Percentiles rank a stretch among this genome's conserved stretches.
Evolutionary conservation across 1,140 invertebrate species (phyloP).

Genomic region (Magallana ariakensis): DNA sequence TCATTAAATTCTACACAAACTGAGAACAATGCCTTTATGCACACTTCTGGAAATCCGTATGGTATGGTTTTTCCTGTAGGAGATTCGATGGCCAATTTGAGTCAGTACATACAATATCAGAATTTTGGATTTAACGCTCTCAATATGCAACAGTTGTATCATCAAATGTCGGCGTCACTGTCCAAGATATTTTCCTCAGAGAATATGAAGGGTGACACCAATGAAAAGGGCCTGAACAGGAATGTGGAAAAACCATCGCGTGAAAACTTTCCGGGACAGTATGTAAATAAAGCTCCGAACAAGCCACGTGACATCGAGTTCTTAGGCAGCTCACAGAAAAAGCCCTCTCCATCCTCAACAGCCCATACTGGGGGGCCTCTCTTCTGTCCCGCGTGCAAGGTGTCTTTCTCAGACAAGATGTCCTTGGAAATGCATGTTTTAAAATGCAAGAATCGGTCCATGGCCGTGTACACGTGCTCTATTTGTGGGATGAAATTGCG

Average conservation of each 20-base stretch:
- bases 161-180: conserved; percentile 34
- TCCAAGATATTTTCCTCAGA: conserved; percentile 24
- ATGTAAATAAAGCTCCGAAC: background rate
- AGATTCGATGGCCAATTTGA: conserved; percentile 16
- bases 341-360: background rate
- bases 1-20: background rate
- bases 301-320: background rate
- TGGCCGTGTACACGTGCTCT: conserved; percentile 41
- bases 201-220: background rate
- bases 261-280: background rate
- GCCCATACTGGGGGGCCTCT: background rate
- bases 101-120: conserved; percentile 25
- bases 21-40: background rate
- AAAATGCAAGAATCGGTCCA: conserved; percentile 36
- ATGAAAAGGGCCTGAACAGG: background rate
- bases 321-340: background rate
- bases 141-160: conserved; percentile 21
- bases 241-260: background rate
- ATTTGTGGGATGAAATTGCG: conserved; percentile 49
- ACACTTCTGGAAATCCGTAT: conserved; percentile 5
- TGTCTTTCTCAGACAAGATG: background rate
- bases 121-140: conserved; percentile 9
- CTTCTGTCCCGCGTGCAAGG: background rate
- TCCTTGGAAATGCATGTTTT: conserved; percentile 1
- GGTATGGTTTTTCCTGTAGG: conserved; percentile 1